phyloP scores from a whole-genome alignment of 2,797 vertebrate genomes.

The Cichlasoma orientale region DNA sequence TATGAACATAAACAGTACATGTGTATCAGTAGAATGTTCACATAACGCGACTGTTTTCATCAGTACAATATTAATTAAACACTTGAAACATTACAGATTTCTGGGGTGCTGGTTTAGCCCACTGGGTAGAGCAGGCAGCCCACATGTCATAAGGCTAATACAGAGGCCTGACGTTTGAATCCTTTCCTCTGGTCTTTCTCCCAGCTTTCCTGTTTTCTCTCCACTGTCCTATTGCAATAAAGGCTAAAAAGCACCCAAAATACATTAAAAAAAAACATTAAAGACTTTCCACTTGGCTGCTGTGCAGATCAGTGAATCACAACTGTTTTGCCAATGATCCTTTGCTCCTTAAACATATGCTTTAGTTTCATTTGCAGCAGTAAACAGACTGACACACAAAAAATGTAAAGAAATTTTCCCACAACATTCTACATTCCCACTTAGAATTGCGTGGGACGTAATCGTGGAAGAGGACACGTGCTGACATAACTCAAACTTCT shows the following conservation, averaged over 20 bases:
- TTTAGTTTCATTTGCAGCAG: constrained; percentile 38
- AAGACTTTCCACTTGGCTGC: not conserved
- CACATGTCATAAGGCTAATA: not conserved
- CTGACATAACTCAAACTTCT: not conserved
- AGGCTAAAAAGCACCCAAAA: not conserved
- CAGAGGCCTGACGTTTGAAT: not conserved
- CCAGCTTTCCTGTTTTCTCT: not conserved
- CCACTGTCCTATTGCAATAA: not conserved
- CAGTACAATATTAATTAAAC: not conserved
- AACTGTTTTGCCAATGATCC: constrained; percentile 12
- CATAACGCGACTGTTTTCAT: not conserved
- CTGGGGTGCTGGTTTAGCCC: not conserved
- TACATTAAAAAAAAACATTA: not conserved
- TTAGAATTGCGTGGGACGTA: constrained; percentile 10
- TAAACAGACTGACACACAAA: not conserved
- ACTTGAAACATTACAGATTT: not conserved
- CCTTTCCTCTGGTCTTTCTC: not conserved
- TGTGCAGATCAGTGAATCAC: not conserved
- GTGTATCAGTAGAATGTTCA: not conserved
- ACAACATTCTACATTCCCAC: not conserved
- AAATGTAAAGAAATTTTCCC: not conserved
- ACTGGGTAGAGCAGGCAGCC: not conserved
- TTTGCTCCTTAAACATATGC: constrained; percentile 18
- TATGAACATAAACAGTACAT: not conserved
- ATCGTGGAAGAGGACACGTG: not conserved